Base-by-base conservation (phyloP, 2,113 vertebrate species). In the Verasper variegatus region DNA sequence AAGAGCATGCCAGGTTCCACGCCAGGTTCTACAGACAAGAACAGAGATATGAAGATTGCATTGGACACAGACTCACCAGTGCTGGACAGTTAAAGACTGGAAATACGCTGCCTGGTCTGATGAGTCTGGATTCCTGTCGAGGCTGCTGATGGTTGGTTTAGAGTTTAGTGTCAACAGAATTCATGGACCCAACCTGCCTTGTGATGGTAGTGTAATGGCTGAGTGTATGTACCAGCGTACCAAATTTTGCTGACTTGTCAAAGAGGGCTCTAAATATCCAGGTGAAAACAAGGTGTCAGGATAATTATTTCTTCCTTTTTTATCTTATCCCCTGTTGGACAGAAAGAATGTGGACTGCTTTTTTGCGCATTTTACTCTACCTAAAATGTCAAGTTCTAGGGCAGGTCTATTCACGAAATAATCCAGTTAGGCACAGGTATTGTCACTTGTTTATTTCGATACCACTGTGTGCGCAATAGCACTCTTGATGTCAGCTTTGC, bases 401-500 rank as follows among this genome's bases (percentile, higher is more conserved):
- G 67, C 45, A 76, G 66, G 58, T 40, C 69, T 69, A 81, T 90
- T 90, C 88, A 91, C 14, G 5, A 59, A 68, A 72, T 91, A 88
- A 89, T 89, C 88, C 83, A 64, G 60, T 82, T 71, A 77, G 68
- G 56, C 49, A 20, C 59, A 82, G 62, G 76, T 69, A 62, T 64
- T 77, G 55, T 76, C 67, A 65, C 68, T 81, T 69, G 70, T 55
- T 74, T 49, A 73, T 85, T 84, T 84, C 67, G 71, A 60, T 74
- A 61, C 66, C 69, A 23, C 51, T 47, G 13, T 64, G 18, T 57
- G 24, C 64, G 76, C 52, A 80, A 62, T 66, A 52, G 54, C 18
- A 54, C 58, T 61, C 45, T 65, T 68, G 45, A 80, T 2, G 47
- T 81, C 60, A 76, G 78, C 67, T 79, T 65, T 52, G n/a, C 62